phyloP scores from a whole-genome alignment of 2,113 vertebrate species.

The Myotis lucifugus region DNA sequence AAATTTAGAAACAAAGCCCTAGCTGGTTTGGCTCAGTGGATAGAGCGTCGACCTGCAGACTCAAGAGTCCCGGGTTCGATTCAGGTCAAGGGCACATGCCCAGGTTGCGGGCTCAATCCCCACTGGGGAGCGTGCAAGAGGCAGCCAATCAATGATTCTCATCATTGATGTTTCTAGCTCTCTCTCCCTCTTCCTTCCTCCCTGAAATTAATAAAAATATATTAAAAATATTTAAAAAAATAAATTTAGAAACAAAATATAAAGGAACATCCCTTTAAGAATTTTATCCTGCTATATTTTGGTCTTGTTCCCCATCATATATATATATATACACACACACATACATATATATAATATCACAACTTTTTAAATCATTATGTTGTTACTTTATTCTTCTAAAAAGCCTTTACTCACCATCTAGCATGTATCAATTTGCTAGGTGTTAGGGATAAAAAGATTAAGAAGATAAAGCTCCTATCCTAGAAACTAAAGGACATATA shows the following conservation, averaged over 20 bases:
- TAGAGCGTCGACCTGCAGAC: no score
- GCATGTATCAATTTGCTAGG: not conserved
- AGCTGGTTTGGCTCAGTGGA: no score
- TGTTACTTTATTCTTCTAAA: not conserved
- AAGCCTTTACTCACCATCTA: not conserved
- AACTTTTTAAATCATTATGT: conserved; percentile 25
- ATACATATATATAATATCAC: not conserved
- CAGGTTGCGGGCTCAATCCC: no score
- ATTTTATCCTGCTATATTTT: conserved; percentile 7
- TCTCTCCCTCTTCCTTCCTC: no score
- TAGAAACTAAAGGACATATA: not conserved
- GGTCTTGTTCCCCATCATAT: not conserved
- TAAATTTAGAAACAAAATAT: conserved; percentile 36
- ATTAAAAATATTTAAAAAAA: no score
- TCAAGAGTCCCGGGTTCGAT: no score
- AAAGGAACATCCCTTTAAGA: conserved; percentile 36
- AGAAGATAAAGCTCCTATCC: not conserved
- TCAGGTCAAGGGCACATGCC: no score
- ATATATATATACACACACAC: no score
- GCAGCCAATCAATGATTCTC: no score
- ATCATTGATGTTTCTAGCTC: no score
- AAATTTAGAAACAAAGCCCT: not conserved
- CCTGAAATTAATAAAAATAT: no score
- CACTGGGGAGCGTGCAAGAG: no score
- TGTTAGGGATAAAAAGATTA: not conserved